Evolutionary conservation across 1,140 invertebrate genomes (phyloP), one percentile per base, ranked within the genome.

Genomic region (Hylyphantes graminicola): DNA sequence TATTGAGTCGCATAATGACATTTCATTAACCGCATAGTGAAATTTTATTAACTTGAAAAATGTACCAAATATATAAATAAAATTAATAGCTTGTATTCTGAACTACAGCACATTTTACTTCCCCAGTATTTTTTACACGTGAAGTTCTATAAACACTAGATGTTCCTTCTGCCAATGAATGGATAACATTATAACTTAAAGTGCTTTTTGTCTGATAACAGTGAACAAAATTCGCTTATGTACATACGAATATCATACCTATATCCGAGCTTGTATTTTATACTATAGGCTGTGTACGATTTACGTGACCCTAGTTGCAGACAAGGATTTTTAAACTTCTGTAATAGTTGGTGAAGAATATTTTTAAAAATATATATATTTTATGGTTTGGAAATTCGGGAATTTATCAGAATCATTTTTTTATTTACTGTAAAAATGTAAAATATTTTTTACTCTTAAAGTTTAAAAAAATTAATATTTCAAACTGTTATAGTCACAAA

Each of bases 161-260:
- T 13, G 72, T 57, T 57, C 51, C 67, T 65, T 65, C 17, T 17
- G 50, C 65, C 15, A n/a, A 80, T 19, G n/a, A 54, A 57, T 70
- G 50, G 53, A 51, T n/a, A 3, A 53, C 51, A 15, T 76, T 76
- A n/a, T n/a, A 19, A 63, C 57, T 59, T 73, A 63, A 81, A 81
- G 79, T 81, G 79, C 79, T 81, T 81, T 81, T 81, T 35, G 54
- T 59, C 61, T 59, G n/a, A 50, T 81, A 81, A 80, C 70, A 73
- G 79, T 81, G 79, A 81, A 81, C 79, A 81, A 81, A 81, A 81
- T 81, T 81, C 67, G 79, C 79, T 81, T 81, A 81, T 81, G 79
- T 81, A 81, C 54, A 81, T 81, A 81, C 57, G 48, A 63, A 81
- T 73, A 73, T 35, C 79, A 63, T 73, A 81, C 79, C 79, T 81